Evolutionary conservation across 2,888 invertebrate genomes (phyloP), one percentile per base, ranked within the genome.

Genomic region (Yponomeuta evonymella): DNA sequence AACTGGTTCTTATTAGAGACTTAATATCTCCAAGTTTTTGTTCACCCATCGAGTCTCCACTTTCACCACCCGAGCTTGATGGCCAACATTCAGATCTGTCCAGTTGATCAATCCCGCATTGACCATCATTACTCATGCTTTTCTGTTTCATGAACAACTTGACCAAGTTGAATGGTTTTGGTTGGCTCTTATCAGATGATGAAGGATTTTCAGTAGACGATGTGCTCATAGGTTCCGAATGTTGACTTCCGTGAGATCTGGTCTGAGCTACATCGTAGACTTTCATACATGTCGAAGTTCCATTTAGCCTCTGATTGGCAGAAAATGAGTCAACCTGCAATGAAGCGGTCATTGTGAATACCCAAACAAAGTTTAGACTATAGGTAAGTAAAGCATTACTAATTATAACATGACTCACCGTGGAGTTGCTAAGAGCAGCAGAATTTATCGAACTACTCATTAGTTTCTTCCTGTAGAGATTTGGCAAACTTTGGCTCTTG

Each of bases 141-240:
- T 97, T 97, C 82, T 97, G 97, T 85, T 97, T 97, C 94, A 97
- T 97, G 82, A 97, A 97, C 75, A 97, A 92, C 85, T 96, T 96
- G 66, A 97, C 96, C 80, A 97, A 93, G 86, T 95, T 97, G 84
- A 97, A 95, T 76, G 96, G 94, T 74, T 95, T 94, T 76, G 94
- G 93, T 86, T 89, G 91, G 77, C 89, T 93, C 83, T 90, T 92
- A 69, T 92, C 92, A 48, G 90, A 86, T 69, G 90, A 88, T 30
- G 88, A 84, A 76, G 90, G 92, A 77, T 92, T 91, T 74, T 93
- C 93, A 69, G 91, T 92, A 23, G 93, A 92, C 51, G 93, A 93
- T 67, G 92, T 92, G 75, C 92, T 92, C 93, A 93, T 92, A 51
- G 91, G 89, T 76, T 93, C 93, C 29, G 92, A 92, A 76, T 90